phyloP scores from a whole-genome alignment of 2,113 vertebrate genomes.

The Psettodes erumei region DNA sequence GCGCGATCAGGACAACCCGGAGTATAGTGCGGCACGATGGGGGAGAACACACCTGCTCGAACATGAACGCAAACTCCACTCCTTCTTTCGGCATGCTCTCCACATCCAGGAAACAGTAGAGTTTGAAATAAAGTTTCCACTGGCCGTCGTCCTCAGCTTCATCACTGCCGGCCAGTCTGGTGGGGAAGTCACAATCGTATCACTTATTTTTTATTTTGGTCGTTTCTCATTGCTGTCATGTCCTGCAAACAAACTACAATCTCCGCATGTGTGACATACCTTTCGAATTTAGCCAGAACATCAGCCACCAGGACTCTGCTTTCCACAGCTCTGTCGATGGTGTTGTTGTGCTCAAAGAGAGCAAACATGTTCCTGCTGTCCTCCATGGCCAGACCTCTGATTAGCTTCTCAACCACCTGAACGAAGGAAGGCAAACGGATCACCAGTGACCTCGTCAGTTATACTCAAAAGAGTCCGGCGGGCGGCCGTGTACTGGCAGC shows the following conservation, averaged over 20 bases:
- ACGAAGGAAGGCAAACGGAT: conserved; percentile 2
- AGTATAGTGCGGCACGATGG: not conserved
- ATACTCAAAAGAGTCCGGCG: no score
- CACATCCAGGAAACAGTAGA: conserved; percentile 94
- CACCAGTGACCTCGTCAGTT: not conserved
- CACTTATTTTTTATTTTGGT: no score
- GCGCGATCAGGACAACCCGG: conserved; percentile 44
- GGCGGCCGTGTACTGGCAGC: not conserved
- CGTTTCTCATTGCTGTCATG: not conserved
- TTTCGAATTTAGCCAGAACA: conserved; percentile 96
- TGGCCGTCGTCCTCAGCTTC: conserved; percentile 87
- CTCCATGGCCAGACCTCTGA: conserved; percentile 97
- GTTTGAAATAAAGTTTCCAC: conserved; percentile 94
- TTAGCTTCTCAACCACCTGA: conserved; percentile 98
- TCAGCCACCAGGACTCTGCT: conserved; percentile 95
- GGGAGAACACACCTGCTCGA: conserved; percentile 88
- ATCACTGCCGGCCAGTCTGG: conserved; percentile 86
- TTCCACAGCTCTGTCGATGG: conserved; percentile 92
- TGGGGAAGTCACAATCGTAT: conserved; percentile 17
- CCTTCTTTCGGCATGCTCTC: conserved; percentile 93
- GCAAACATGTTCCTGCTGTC: conserved; percentile 99
- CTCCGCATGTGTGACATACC: conserved; percentile 74
- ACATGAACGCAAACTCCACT: conserved; percentile 96
- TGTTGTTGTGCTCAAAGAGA: conserved; percentile 95
- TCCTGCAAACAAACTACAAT: not conserved